Evolutionary conservation across 2,888 invertebrate species (phyloP), one percentile per base, ranked within the genome.

Genomic region (Icerya purchasi): DNA sequence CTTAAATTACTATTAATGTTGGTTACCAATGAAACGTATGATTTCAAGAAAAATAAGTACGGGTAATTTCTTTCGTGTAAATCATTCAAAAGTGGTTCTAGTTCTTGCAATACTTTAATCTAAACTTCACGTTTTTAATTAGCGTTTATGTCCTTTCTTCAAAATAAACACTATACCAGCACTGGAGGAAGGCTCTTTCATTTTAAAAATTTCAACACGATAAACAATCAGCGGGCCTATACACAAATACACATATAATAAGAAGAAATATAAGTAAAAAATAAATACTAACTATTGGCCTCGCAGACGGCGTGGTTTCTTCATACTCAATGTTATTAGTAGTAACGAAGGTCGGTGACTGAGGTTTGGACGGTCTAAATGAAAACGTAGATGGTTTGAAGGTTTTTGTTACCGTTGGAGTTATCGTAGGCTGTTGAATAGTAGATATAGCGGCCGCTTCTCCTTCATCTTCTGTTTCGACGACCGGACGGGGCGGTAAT

Each of bases 371-470:
- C 25, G 60, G 63, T 58, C 50, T 57, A 22, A 54, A 36, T 25
- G 61, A 58, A 36, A 36, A 36, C 21, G 24, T 23, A 10, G 56
- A 56, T 8, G 53, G 21, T 3, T 58, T 59, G 58, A n/a, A 52
- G 10, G 53, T 59, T 23, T 20, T 60, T 8, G 36, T 8, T 36
- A 36, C 14, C 36, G 36, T 8, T 21, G 71, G 74, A 2, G 74
- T 72, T 2, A 72, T 71, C 14, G 57, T 57, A 50, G 22, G 56
- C n/a, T 66, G 23, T 60, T 62, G 63, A 50, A 64, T 61, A 25
- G 59, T 63, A 8, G 78, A 77, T 24, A 78, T 74, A 53, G 76
- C 78, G 62, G 74, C 74, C 62, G 77, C 76, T 56, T 78, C 77
- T 53, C 72, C 65, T 54, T 72, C 69, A 57, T 77, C 79, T 0